Conservation (phyloP, 2,113 vertebrate species). For the Excalfactoria chinensis region DNA sequence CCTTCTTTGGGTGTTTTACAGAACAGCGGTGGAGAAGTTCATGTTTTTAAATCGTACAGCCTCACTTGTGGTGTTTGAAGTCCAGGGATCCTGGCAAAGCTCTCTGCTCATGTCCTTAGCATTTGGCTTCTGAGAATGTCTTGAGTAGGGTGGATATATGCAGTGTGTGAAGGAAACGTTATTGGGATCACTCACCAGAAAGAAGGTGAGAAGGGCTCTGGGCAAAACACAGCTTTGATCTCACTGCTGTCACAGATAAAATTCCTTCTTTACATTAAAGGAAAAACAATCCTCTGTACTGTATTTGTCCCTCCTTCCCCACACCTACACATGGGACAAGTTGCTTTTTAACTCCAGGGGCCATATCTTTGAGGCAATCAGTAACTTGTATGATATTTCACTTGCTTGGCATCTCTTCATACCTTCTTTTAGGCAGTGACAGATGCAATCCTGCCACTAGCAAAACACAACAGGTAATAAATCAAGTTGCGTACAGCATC, state of each 20-base stretch:
- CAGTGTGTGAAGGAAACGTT: background rate
- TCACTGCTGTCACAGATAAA: background rate
- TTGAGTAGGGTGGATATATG: background rate
- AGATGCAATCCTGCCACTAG: background rate
- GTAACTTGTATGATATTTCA: background rate
- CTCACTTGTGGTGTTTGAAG: background rate
- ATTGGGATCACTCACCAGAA: background rate
- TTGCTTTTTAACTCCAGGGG: background rate
- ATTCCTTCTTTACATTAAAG: background rate
- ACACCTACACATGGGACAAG: background rate
- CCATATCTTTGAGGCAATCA: background rate
- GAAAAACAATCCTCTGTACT: accelerated
- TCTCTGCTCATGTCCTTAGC: background rate
- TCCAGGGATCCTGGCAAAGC: background rate
- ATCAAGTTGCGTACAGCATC: background rate
- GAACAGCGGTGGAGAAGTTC: background rate
- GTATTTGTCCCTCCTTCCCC: background rate
- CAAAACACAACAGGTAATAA: slow-evolving; percentile 54
- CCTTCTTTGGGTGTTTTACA: background rate
- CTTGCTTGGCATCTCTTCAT: background rate
- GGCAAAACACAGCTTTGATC: background rate
- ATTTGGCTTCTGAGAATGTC: background rate
- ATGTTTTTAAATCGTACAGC: background rate
- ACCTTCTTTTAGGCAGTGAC: slow-evolving; percentile 12
- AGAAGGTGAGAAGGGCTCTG: background rate